Evolutionary conservation across 2,113 vertebrate species (phyloP).

Genomic region (Sinocyclocheilus anshuiensis): DNA sequence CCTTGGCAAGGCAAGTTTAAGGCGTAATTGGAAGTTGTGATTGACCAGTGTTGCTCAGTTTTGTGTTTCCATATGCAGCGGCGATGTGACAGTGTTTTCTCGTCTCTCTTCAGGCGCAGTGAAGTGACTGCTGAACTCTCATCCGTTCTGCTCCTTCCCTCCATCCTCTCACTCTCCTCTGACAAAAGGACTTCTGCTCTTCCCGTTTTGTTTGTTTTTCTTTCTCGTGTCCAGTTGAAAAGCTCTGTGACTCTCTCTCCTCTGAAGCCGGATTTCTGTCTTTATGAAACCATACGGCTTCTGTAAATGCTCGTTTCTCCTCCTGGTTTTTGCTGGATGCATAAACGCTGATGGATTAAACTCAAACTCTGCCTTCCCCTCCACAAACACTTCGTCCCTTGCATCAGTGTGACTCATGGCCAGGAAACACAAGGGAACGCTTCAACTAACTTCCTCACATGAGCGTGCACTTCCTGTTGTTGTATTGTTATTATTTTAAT

Average conservation of each 20-base stretch:
- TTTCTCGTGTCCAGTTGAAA: conserved; percentile 11
- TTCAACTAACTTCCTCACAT: conserved; percentile 57
- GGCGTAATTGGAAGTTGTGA: too few relatives aligned
- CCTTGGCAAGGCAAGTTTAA: too few relatives aligned
- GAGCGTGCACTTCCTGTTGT: conserved; percentile 58
- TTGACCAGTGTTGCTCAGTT: too few relatives aligned
- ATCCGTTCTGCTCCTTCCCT: background rate
- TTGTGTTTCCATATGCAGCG: background rate
- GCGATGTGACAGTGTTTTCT: background rate
- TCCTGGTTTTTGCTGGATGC: conserved; percentile 20
- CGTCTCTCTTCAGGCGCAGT: conserved; percentile 72
- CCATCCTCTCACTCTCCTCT: conserved; percentile 6
- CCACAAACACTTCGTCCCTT: conserved; percentile 13
- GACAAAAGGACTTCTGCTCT: background rate
- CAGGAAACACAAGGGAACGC: conserved; percentile 45
- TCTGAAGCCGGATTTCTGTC: background rate
- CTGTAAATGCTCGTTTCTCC: background rate
- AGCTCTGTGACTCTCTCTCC: conserved; percentile 18
- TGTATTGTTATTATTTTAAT: conserved; percentile 27
- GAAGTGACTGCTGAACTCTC: conserved; percentile 40
- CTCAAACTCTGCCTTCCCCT: conserved; percentile 27
- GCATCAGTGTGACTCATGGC: conserved; percentile 35
- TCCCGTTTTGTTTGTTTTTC: background rate
- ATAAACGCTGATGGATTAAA: conserved; percentile 41
- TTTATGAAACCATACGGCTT: background rate